A percentile compares a stretch with the other conserved stretches of the same genome.
phyloP scores from a whole-genome alignment of 2,113 vertebrate genomes.

The Arizona elegans region DNA sequence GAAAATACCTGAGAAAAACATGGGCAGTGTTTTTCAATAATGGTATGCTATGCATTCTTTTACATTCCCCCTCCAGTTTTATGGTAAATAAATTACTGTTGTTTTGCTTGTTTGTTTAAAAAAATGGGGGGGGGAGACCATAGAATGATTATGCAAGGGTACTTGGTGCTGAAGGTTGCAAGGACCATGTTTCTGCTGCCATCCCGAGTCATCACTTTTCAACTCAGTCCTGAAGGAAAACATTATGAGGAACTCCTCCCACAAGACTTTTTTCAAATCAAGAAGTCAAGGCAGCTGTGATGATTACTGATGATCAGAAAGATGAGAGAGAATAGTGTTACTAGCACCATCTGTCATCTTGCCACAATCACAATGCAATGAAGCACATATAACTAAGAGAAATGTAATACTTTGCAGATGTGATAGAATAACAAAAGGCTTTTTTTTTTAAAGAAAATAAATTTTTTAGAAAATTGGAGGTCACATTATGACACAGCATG shows the following conservation, averaged over 20 bases:
- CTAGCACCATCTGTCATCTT: neutral
- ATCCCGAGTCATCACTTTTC: neutral
- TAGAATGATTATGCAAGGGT: neutral
- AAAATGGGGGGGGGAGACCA: accelerated
- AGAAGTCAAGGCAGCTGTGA: neutral
- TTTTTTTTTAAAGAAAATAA: neutral
- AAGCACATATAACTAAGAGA: neutral
- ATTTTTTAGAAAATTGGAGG: neutral
- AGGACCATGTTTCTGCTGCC: neutral
- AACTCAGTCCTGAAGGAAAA: neutral
- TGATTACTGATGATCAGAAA: neutral
- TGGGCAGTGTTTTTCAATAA: too few relatives aligned
- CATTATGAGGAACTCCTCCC: neutral
- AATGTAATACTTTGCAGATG: neutral
- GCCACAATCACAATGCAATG: neutral
- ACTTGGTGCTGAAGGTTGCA: neutral
- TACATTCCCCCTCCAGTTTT: neutral
- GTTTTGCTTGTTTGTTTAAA: neutral
- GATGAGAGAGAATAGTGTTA: neutral
- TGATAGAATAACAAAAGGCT: neutral
- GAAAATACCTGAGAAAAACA: neutral
- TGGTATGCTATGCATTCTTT: neutral
- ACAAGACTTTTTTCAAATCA: neutral
- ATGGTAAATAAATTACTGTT: neutral
- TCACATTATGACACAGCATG: neutral